Evolutionary conservation across 2,797 vertebrate species (phyloP).

Genomic region (Melanogrammus aeglefinus): DNA sequence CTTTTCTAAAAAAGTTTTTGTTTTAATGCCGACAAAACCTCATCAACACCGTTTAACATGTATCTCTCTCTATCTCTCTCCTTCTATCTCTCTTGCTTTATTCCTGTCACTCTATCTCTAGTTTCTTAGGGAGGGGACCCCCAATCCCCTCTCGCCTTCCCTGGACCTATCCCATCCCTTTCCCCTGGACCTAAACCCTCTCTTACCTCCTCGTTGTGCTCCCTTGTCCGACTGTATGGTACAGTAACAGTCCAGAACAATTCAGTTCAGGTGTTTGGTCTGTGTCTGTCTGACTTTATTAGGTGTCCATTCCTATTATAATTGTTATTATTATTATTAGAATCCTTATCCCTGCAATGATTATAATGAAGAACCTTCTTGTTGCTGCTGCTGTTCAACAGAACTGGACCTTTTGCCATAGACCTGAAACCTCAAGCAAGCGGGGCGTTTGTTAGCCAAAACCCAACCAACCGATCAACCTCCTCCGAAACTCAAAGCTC

Average conservation of each 20-base stretch:
- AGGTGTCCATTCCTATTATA: constrained; percentile 42
- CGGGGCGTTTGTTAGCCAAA: constrained; percentile 53
- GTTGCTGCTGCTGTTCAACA: constrained; percentile 78
- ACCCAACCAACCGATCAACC: constrained; percentile 42
- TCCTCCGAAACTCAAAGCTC: constrained; percentile 17
- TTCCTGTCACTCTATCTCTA: constrained; percentile 5
- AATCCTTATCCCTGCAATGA: constrained; percentile 37
- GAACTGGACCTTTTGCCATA: constrained; percentile 76
- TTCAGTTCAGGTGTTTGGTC: constrained; percentile 37
- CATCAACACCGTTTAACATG: constrained; percentile 33
- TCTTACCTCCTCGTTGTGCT: constrained; percentile 19
- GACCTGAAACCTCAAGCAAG: constrained; percentile 78
- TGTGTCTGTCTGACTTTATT: constrained; percentile 62
- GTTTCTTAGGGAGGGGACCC: neutral
- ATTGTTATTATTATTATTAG: constrained; percentile 38
- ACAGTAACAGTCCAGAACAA: constrained; percentile 4
- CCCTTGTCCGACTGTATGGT: constrained; percentile 7
- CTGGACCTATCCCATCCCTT: constrained; percentile 59
- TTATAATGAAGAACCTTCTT: constrained; percentile 65
- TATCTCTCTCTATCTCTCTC: neutral
- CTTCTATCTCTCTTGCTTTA: neutral
- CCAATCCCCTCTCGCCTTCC: constrained; percentile 14
- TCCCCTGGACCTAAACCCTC: constrained; percentile 58
- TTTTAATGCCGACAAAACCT: constrained; percentile 50
- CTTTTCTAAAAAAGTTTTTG: constrained; percentile 22